Evolutionary conservation across 2,113 vertebrate genomes (phyloP), one percentile per base, ranked within the genome.

Genomic region (Mungos mungo): DNA sequence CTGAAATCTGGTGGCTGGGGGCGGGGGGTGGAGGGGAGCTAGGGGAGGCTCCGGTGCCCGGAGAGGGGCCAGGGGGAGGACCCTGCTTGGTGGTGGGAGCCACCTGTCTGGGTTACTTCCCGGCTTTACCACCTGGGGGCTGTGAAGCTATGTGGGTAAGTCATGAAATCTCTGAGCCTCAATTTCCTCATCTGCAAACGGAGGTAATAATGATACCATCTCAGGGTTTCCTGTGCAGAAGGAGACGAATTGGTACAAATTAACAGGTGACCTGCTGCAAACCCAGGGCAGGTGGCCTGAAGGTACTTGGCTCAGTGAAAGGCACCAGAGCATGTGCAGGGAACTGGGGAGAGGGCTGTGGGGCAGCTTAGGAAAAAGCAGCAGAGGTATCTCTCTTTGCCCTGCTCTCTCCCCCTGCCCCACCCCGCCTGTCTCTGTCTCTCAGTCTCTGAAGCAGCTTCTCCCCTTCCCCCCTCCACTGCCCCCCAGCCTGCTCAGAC

Each of bases 261-360:
- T 18, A 23, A 15, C 69, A 3, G 0, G 12, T 45, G 33, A 0
- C 7, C 47, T 69, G 33, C 68, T 23, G 19, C 0, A 12, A 41
- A 69, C 9, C 15, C 13, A 0, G n/a, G 4, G 13, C 57, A 33
- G 76, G 86, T 10, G 18, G 25, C 18, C 0, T 13, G 27, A 2
- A 4, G 57, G n/a, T 7, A 5, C 54, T 5, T 6, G 15, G 41
- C 41, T 41, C 41, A 41, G 41, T 41, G 60, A 31, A 47, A 52
- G 21, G 19, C 13, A 23, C 69, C 5, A 1, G 63, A 11, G n/a
- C 18, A 4, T 27, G 18, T 31, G n/a, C 13, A 1, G 54, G 47
- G 57, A 31, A 45, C 8, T 12, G 2, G 14, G 0, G 0, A 23
- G 85, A 79, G 50, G 71, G 29, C 74, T 31, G 52, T 57, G 50